A percentile compares a stretch with the other conserved stretches of the same genome.
Conservation (phyloP, 1,140 invertebrate genomes). For the Nebria ingens region DNA sequence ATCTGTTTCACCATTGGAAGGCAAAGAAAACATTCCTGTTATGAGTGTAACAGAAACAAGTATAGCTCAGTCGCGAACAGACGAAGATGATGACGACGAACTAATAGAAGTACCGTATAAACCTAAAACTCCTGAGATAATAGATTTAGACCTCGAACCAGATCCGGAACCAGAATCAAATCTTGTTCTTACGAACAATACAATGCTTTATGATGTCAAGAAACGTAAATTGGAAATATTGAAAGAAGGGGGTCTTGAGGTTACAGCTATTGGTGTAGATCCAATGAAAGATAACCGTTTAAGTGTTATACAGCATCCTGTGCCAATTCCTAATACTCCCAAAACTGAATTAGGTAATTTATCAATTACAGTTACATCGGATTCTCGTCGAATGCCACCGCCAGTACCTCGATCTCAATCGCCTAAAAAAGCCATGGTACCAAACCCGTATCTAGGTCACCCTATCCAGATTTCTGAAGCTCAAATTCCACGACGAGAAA, state of each 20-base stretch:
- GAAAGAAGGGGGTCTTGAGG: constrained; percentile 59
- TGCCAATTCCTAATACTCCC: constrained; percentile 10
- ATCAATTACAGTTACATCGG: constrained; percentile 43
- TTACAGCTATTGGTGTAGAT: constrained; percentile 47
- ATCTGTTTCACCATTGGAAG: constrained; percentile 36
- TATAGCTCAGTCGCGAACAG: constrained; percentile 5
- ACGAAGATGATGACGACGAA: constrained; percentile 12
- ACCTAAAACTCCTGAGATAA: constrained; percentile 51
- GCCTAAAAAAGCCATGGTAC: not conserved
- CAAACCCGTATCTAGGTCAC: not conserved
- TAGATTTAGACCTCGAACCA: constrained; percentile 44
- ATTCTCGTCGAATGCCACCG: constrained; percentile 39
- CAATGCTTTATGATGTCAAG: constrained; percentile 37
- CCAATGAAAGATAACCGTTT: constrained; percentile 30
- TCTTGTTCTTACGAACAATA: not conserved
- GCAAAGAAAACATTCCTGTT: constrained; percentile 45
- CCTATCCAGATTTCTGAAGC: not conserved
- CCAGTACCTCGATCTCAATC: constrained; percentile 16
- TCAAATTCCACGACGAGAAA: not conserved
- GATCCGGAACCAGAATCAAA: constrained; percentile 31
- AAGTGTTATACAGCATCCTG: constrained; percentile 27
- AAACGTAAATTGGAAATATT: constrained; percentile 63
- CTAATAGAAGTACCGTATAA: constrained; percentile 37
- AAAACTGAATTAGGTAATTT: constrained; percentile 26
- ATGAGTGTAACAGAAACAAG: constrained; percentile 12